Percentiles rank a stretch among this genome's conserved stretches.
phyloP scores from a whole-genome alignment of 2,888 invertebrate species.

The Agonopterix subpropinquella region DNA sequence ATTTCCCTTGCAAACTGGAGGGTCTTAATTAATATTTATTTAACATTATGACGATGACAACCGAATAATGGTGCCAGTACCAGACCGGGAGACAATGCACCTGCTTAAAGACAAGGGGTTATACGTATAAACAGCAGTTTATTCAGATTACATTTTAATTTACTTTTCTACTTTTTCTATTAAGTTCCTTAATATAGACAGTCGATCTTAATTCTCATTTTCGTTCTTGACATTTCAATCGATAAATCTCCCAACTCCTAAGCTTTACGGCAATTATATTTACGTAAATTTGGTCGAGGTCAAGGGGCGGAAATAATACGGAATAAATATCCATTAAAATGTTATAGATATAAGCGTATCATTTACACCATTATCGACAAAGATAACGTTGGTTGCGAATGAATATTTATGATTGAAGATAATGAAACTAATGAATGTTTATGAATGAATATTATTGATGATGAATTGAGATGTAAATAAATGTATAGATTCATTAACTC shows the following conservation, averaged over 20 bases:
- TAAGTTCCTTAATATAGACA: too few relatives aligned
- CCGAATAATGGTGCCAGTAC: slow-evolving; percentile 13
- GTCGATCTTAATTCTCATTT: too few relatives aligned
- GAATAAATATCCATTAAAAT: slow-evolving; percentile 22
- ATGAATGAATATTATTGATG: slow-evolving; percentile 58
- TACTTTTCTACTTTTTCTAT: too few relatives aligned
- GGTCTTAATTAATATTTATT: slow-evolving; percentile 35
- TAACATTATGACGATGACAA: slow-evolving; percentile 23
- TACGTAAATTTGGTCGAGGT: slow-evolving; percentile 6
- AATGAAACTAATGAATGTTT: slow-evolving; percentile 63
- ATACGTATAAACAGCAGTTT: too few relatives aligned
- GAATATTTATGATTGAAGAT: slow-evolving; percentile 57
- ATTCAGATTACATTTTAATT: too few relatives aligned
- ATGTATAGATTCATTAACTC: slow-evolving; percentile 49
- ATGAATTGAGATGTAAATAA: slow-evolving; percentile 58
- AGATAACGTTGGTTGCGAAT: slow-evolving; percentile 43
- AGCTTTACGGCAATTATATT: too few relatives aligned
- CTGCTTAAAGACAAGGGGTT: too few relatives aligned
- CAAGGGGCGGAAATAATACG: slow-evolving; percentile 20
- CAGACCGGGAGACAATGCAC: neutral
- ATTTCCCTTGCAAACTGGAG: slow-evolving; percentile 22
- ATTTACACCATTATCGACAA: slow-evolving; percentile 42
- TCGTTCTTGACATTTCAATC: neutral
- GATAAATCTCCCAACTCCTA: neutral
- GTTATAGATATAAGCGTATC: slow-evolving; percentile 26